Evolutionary conservation across 37 sponge, comb jelly and placozoan species (phyloP).

Genomic region (Theonella swinhoei): DNA sequence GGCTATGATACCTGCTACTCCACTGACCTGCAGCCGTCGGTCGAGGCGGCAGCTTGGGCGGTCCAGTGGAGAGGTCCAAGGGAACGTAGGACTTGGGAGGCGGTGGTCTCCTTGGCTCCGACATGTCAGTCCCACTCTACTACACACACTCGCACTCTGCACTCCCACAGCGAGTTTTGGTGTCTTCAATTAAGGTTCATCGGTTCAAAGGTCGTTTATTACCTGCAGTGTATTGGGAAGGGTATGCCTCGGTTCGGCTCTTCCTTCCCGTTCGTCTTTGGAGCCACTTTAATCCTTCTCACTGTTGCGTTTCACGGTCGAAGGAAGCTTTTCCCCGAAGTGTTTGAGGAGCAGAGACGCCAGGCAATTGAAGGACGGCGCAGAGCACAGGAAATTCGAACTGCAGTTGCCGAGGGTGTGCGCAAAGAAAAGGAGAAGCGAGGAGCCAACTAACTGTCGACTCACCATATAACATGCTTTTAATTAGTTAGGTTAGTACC

Average conservation of each 20-base stretch:
- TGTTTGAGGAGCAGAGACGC: conserved; percentile 9
- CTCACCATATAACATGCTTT: background rate
- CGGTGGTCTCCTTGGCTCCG: conserved; percentile 57
- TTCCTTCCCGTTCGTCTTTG: conserved; percentile 62
- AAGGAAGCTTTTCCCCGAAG: conserved; percentile 33
- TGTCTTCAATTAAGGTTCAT: too few relatives aligned
- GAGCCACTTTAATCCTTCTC: conserved; percentile 38
- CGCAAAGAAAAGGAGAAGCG: conserved; percentile 19
- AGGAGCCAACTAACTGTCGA: background rate
- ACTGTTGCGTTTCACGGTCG: conserved; percentile 43
- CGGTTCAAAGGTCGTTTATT: too few relatives aligned
- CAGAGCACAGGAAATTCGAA: conserved; percentile 33
- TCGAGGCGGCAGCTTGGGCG: conserved; percentile 41
- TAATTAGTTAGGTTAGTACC: background rate
- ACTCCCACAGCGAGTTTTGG: too few relatives aligned
- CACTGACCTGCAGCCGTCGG: conserved; percentile 16
- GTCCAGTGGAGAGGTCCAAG: conserved; percentile 18
- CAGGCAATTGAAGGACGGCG: conserved; percentile 19
- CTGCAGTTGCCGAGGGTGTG: conserved; percentile 46
- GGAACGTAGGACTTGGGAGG: conserved; percentile 78
- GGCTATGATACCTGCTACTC: background rate
- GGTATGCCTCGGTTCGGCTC: conserved; percentile 30
- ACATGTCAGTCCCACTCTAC: too few relatives aligned
- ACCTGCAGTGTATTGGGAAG: too few relatives aligned
- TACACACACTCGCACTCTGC: too few relatives aligned